phyloP scores from a whole-genome alignment of 2,113 vertebrate genomes.

The Pimephales promelas region DNA sequence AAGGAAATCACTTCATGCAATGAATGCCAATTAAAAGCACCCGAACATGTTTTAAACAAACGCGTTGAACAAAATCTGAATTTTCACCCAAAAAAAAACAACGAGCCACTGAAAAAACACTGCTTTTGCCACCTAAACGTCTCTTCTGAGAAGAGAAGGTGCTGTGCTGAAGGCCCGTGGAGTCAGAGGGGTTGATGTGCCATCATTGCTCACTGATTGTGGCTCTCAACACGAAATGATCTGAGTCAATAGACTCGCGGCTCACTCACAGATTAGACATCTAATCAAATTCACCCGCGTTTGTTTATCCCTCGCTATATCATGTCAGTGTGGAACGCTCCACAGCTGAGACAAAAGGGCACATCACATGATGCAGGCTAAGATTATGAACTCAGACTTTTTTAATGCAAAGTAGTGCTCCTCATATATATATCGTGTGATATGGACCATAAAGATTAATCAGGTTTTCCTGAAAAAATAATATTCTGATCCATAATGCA shows the following conservation, averaged over 20 bases:
- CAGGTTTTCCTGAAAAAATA: neutral
- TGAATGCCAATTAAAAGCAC: neutral
- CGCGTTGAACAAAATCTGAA: neutral
- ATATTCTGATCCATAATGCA: neutral
- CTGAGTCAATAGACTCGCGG: conserved; percentile 39
- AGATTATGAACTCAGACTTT: neutral
- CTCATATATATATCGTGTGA: no score
- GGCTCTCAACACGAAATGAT: conserved; percentile 35
- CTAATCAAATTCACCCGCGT: conserved; percentile 18
- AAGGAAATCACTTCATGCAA: neutral
- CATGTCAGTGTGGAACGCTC: conserved; percentile 2
- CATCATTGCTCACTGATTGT: conserved; percentile 37
- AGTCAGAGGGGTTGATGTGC: conserved; percentile 1
- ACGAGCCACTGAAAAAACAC: neutral
- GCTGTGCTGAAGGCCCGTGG: neutral
- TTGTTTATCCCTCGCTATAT: conserved; percentile 24
- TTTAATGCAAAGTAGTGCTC: conserved; percentile 19
- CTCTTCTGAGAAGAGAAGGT: neutral
- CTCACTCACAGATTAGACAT: neutral
- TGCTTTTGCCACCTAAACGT: neutral
- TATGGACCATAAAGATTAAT: neutral
- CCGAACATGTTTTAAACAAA: neutral
- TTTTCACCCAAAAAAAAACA: neutral
- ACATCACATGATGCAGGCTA: neutral
- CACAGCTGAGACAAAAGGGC: conserved; percentile 16